Evolutionary conservation across 2,113 vertebrate genomes (phyloP).

Genomic region (Baryphthengus martii): DNA sequence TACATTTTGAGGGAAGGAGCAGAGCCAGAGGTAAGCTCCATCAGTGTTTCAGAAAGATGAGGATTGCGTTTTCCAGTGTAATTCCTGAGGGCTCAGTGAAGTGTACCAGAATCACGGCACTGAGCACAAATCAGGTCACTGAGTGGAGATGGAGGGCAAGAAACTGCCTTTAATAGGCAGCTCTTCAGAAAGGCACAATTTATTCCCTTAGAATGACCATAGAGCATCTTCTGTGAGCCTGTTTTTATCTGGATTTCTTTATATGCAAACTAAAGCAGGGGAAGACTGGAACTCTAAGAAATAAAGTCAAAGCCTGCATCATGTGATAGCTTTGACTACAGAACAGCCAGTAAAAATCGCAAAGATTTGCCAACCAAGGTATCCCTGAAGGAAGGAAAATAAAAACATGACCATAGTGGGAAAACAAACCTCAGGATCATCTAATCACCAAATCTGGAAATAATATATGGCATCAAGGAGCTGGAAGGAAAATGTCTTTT

Average conservation of each 20-base stretch:
- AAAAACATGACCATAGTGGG: neutral
- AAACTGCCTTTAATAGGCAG: neutral
- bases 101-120: neutral
- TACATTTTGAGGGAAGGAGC: neutral
- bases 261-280: neutral
- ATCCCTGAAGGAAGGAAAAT: neutral
- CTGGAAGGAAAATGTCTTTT: neutral
- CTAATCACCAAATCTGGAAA: neutral
- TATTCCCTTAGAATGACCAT: neutral
- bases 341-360: neutral
- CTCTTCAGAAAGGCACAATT: neutral
- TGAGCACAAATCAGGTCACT: neutral
- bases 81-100: neutral
- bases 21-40: neutral
- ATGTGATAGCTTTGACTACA: neutral
- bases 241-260: neutral
- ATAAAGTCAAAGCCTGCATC: neutral
- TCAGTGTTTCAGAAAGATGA: neutral
- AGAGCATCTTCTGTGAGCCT: neutral
- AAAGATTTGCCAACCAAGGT: neutral
- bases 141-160: neutral
- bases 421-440: neutral
- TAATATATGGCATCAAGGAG: neutral
- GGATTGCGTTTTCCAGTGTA: neutral
- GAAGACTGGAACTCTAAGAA: neutral